Percentiles rank a stretch among this genome's conserved stretches.
These are phyloP conservation scores for Lycocorax pyrrhopterus DNA, from an alignment of 2,113 vertebrate species.

Conservation along the genomic window DNA sequence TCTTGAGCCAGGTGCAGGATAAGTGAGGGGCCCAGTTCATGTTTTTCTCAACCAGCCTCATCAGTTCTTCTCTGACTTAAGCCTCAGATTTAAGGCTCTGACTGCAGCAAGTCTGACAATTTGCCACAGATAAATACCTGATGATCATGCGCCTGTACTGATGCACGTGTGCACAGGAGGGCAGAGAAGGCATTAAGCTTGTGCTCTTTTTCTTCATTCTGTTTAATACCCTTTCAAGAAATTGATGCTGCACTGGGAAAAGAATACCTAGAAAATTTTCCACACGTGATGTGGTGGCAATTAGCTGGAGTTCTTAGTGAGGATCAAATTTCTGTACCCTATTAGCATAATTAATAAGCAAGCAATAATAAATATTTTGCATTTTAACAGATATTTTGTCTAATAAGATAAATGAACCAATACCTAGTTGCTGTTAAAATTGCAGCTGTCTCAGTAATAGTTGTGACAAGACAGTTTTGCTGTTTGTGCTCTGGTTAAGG, in stretches of 20 bases:
- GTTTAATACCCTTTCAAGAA: not conserved
- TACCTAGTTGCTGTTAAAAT: not conserved
- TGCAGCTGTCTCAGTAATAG: accelerated
- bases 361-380: not conserved
- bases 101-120: not conserved
- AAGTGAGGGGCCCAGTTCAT: not conserved
- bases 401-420: not conserved
- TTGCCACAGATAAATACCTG: not conserved
- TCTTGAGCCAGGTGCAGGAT: not conserved
- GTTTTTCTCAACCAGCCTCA: not conserved
- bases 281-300: accelerated
- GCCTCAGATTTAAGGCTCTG: not conserved
- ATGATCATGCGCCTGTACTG: not conserved
- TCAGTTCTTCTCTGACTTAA: not conserved
- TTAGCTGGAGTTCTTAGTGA: not conserved
- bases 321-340: not conserved
- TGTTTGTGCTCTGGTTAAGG: not conserved
- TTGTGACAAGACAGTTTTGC: not conserved
- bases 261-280: not conserved
- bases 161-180: not conserved
- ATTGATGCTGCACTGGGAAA: not conserved
- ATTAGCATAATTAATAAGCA: not conserved
- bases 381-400: not conserved
- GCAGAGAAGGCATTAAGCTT: not conserved
- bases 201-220: not conserved